These are phyloP conservation scores for Aplodontia rufa DNA, from an alignment of 2,113 vertebrate genomes.

Conservation along the genomic window DNA sequence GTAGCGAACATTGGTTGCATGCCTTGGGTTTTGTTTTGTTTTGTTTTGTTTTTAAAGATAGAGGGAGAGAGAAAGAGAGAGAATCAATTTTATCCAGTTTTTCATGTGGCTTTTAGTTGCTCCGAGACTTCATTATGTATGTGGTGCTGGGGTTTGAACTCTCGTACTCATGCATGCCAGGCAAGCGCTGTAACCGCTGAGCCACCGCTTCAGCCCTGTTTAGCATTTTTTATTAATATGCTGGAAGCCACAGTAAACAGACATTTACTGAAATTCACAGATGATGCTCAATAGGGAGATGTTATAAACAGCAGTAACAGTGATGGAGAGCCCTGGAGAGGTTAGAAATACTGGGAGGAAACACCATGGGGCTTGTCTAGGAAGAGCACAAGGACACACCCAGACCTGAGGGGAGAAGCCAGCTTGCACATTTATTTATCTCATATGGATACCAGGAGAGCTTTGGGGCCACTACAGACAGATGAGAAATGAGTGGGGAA, in stretches of 20 bases:
- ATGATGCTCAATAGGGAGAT: background rate
- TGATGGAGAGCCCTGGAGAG: background rate
- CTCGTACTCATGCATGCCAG: too few species aligned
- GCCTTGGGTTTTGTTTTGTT: background rate
- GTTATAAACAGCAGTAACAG: background rate
- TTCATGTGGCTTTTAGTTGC: too few species aligned
- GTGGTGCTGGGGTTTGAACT: too few species aligned
- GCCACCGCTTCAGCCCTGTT: too few species aligned
- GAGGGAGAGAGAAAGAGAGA: too few species aligned
- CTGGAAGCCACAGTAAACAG: constrained; percentile 8
- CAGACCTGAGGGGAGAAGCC: too few species aligned
- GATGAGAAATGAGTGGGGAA: background rate
- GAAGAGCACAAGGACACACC: background rate
- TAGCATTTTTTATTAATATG: constrained; percentile 39
- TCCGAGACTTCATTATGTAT: too few species aligned
- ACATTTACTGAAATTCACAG: constrained; percentile 34
- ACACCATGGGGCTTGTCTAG: background rate
- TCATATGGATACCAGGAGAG: background rate
- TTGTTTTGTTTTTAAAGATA: too few species aligned
- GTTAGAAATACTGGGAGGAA: constrained; percentile 4
- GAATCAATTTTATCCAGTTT: too few species aligned
- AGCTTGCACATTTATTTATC: background rate
- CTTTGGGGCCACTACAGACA: too few species aligned
- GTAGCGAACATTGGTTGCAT: background rate
- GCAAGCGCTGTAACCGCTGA: too few species aligned